These are phyloP conservation scores for Lophochroa leadbeateri DNA, from an alignment of 2,113 vertebrate species.

Conservation along the genomic window DNA sequence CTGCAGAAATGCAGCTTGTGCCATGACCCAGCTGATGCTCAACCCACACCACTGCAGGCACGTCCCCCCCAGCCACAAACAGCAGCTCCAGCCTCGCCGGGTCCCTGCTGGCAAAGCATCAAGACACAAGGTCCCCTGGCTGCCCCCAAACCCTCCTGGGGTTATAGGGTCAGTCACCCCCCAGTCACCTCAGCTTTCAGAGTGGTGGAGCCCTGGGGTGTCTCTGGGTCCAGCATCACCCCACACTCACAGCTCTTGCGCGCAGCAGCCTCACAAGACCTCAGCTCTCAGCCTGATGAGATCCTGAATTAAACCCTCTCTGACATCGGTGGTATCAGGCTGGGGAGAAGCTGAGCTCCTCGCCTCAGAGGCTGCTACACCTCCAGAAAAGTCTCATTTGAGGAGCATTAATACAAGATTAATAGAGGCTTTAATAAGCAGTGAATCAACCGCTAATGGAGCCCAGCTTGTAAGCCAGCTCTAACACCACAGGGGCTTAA, in stretches of 20 bases:
- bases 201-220: background rate
- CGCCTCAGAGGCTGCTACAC: background rate
- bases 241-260: background rate
- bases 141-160: background rate
- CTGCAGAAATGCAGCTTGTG: background rate
- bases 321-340: background rate
- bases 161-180: background rate
- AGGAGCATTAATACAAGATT: background rate
- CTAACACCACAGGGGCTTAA: background rate
- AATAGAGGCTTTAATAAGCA: slow-evolving; percentile 24
- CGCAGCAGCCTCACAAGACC: background rate
- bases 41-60: accelerated
- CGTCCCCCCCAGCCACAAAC: background rate
- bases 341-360: background rate
- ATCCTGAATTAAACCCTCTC: background rate
- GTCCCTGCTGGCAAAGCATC: background rate
- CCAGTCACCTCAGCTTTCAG: background rate
- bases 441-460: background rate
- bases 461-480: background rate
- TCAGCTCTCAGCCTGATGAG: background rate
- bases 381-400: background rate
- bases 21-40: accelerated
- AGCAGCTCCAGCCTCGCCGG: background rate
- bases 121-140: background rate
- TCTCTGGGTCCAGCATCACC: background rate